These are phyloP conservation scores for Thalassarche chlororhynchos DNA, from an alignment of 2,113 vertebrate species.

Conservation along the genomic window DNA sequence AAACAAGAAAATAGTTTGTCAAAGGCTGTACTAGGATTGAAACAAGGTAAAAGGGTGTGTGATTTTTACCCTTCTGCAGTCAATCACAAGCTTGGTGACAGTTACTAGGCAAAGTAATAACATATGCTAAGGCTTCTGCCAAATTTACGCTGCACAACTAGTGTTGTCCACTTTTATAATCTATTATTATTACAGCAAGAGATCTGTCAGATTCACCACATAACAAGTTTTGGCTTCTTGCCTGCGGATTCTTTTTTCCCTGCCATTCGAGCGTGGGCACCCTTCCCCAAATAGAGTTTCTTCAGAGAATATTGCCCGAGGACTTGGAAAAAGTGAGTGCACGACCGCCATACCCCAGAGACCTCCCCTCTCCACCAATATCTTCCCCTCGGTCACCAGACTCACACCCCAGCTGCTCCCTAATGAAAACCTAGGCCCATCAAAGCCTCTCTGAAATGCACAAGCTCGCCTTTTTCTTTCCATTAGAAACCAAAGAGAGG, in stretches of 20 bases:
- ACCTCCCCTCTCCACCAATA: not conserved
- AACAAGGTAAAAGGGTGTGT: not conserved
- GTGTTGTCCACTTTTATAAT: not conserved
- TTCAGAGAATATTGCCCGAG: not conserved
- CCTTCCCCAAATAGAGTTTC: not conserved
- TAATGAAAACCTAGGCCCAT: not conserved
- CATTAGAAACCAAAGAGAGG: not conserved
- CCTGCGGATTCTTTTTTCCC: not conserved
- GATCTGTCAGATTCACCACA: not conserved
- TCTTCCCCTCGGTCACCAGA: not conserved
- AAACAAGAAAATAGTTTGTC: not conserved
- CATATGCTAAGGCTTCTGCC: not conserved
- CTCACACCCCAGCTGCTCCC: not conserved
- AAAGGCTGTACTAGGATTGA: not conserved
- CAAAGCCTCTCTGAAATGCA: not conserved
- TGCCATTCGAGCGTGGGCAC: rapidly evolving
- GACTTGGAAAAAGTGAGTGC: not conserved
- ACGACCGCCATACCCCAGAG: rapidly evolving
- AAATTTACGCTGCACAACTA: not conserved
- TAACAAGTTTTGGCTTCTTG: not conserved
- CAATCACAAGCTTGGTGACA: not conserved
- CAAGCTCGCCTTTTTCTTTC: not conserved
- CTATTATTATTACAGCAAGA: not conserved
- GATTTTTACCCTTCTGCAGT: not conserved
- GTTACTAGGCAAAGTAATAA: not conserved